Base-by-base conservation (phyloP, 1,140 invertebrate genomes). In the Drosophila neocordata region DNA sequence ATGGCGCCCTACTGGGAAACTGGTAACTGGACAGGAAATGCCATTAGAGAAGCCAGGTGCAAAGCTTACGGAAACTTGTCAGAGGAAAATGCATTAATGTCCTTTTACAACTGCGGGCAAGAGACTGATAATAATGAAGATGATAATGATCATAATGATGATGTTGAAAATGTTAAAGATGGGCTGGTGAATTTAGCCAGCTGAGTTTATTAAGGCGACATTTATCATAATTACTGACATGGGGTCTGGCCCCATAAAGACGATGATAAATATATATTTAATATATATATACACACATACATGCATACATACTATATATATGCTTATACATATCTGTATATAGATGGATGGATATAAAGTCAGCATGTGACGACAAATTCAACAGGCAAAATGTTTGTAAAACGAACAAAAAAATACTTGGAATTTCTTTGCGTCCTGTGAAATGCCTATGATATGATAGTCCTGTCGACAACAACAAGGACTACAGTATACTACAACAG, bases 201-300 rank as follows among this genome's bases (percentile, higher is more conserved):
- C 62, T 18, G 60, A 74, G 58, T 87, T 74, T 85, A 87, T 85
- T 87, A 85, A 69, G 56, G 70, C 75, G 70, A 63, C 78, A 87
- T 85, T 85, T 82, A 85, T 85, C 81, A 85, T 87, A 85, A 85
- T 85, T 87, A 85, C 77, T 62, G 65, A 41, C 71, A 34, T 34
- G 41, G 27, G 51, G 24, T 65, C 31, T 37, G 35, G 15, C 64
- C 53, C 35, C 41, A 48, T 48, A 48, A 7, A 48, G 41, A 48
- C 41, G 41, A 48, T 48, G 41, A 48, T 48, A 11, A 44, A 48
- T 48, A 48, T 20, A 48, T 20, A 48, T 48, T 11, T 48, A 3
- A 48, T 48, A 48, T 20, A 6, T n/a, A n/a, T n/a, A n/a, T n/a
- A n/a, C n/a, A n/a, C n/a, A n/a, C n/a, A n/a, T n/a, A n/a, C n/a